Evolutionary conservation across 2,113 vertebrate species (phyloP).

Genomic region (Poicephalus gulielmi): DNA sequence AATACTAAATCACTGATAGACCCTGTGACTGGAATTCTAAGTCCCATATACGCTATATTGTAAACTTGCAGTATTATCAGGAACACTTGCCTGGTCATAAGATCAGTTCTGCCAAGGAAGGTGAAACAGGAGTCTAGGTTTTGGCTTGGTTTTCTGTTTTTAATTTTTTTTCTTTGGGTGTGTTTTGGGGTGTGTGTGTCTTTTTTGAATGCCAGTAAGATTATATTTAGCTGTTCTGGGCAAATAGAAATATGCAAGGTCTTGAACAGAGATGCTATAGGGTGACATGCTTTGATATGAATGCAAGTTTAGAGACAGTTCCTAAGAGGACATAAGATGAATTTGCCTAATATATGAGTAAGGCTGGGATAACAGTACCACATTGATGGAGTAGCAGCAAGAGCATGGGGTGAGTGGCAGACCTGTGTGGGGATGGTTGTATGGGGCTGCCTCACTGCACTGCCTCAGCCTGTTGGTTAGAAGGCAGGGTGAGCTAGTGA

Average conservation of each 20-base stretch:
- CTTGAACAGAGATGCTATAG: background rate
- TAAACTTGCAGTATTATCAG: background rate
- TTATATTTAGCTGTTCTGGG: background rate
- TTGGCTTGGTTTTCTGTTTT: background rate
- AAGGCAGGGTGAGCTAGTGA: background rate
- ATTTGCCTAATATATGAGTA: background rate
- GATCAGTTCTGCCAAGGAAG: background rate
- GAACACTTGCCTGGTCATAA: background rate
- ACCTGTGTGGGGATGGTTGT: background rate
- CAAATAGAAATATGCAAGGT: background rate
- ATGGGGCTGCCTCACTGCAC: rapidly evolving
- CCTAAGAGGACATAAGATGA: background rate
- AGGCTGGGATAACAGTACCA: background rate
- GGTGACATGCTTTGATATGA: background rate
- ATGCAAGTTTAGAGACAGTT: background rate
- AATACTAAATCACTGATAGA: background rate
- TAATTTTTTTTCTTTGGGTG: background rate
- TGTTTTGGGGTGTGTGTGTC: background rate
- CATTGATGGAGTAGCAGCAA: background rate
- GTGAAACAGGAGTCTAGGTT: background rate
- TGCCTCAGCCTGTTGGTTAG: background rate
- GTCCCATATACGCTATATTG: too few relatives aligned
- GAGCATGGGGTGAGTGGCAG: background rate
- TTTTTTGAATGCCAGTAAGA: background rate
- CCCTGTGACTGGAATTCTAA: background rate